Conservation (phyloP, 2,888 invertebrate genomes). For the Noctua pronuba region DNA sequence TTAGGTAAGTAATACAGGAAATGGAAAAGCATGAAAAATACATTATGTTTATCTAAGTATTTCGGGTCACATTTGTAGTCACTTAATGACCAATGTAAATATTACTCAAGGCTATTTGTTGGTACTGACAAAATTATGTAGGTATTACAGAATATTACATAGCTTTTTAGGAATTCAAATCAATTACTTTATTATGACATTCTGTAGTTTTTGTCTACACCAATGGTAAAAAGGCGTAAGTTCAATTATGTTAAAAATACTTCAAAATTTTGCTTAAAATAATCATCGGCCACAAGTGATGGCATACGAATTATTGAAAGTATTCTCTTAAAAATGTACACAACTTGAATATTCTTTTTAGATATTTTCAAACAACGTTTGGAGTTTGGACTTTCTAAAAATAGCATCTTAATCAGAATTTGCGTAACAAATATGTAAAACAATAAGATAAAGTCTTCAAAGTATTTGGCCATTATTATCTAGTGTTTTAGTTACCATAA, state of each 20-base stretch:
- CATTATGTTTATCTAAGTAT: conserved; percentile 46
- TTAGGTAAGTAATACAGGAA: conserved; percentile 13
- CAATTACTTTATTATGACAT: background rate
- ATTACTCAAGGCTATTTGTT: conserved; percentile 25
- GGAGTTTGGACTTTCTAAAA: background rate
- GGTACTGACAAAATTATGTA: background rate
- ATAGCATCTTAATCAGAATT: conserved; percentile 3
- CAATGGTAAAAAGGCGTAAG: background rate
- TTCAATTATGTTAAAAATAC: background rate
- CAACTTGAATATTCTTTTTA: background rate
- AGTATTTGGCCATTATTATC: background rate
- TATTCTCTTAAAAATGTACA: background rate
- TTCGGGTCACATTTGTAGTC: conserved; percentile 34
- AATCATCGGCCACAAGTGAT: background rate
- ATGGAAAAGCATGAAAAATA: conserved; percentile 47
- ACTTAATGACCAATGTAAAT: conserved; percentile 29
- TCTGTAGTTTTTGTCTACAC: background rate
- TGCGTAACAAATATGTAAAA: background rate
- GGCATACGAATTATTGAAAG: background rate
- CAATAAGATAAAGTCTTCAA: background rate
- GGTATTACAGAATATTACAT: background rate
- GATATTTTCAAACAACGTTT: background rate
- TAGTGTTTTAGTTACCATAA: background rate
- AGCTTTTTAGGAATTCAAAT: background rate
- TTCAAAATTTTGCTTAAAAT: background rate